These are phyloP conservation scores for Argyrosomus japonicus DNA, from an alignment of 2,113 vertebrate genomes.

Conservation along the genomic window DNA sequence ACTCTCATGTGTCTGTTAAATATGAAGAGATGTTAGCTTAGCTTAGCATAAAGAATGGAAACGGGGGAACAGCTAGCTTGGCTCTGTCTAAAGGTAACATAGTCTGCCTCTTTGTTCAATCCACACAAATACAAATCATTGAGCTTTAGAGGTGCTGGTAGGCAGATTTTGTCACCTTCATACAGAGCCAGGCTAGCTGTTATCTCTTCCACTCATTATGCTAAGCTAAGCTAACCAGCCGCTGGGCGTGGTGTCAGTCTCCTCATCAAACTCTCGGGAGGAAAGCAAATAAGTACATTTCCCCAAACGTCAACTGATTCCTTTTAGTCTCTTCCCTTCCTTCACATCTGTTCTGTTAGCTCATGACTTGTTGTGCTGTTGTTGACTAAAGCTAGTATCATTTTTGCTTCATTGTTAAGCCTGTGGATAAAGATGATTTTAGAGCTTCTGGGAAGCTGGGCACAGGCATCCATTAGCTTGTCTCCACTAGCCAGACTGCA, in stretches of 20 bases:
- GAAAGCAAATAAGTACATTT: neutral
- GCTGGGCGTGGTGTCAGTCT: neutral
- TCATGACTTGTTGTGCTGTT: conserved; percentile 49
- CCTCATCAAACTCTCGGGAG: neutral
- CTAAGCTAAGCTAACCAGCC: neutral
- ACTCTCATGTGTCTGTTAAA: neutral
- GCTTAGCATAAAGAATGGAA: neutral
- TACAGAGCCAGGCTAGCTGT: neutral
- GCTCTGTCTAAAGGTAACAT: neutral
- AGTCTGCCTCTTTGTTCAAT: neutral
- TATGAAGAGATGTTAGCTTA: neutral
- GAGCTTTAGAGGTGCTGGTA: neutral
- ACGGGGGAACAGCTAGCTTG: neutral
- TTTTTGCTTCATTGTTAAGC: conserved; percentile 52
- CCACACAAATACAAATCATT: neutral
- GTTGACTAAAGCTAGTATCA: conserved; percentile 37
- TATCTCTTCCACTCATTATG: neutral
- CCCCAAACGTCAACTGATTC: neutral
- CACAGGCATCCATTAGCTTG: conserved; percentile 9
- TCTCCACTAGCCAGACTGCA: conserved; percentile 62
- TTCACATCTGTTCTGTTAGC: conserved; percentile 14
- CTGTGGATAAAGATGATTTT: conserved; percentile 8
- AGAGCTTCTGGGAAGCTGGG: conserved; percentile 18
- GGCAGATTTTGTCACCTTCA: neutral
- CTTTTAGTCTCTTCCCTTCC: neutral